Evolutionary conservation across 1,140 invertebrate genomes (phyloP).

Genomic region (Bombus picipes): DNA sequence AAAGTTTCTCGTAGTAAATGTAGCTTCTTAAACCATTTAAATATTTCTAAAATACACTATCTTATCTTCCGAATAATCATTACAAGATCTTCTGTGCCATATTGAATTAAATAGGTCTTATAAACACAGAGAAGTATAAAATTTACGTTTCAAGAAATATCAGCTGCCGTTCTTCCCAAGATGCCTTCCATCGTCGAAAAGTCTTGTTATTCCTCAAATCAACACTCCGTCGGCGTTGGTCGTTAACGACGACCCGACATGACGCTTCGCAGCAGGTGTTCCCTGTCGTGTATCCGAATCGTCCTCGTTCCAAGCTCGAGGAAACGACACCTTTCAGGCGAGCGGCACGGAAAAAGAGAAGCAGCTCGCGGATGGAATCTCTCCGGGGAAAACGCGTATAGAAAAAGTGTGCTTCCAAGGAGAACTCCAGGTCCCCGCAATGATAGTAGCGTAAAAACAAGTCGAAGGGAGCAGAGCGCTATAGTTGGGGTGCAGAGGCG

Average conservation of each 20-base stretch:
- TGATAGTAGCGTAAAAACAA: constrained; percentile 55
- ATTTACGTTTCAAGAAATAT: neutral
- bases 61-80: neutral
- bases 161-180: neutral
- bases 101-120: neutral
- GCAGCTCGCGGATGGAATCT: neutral
- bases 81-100: neutral
- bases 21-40: no score
- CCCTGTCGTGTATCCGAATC: constrained; percentile 12
- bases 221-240: constrained; percentile 14
- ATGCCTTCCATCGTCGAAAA: neutral
- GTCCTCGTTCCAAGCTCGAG: neutral
- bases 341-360: neutral
- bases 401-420: neutral
- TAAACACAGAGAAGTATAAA: neutral
- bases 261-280: constrained; percentile 46
- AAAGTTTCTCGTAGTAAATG: no score
- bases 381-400: neutral
- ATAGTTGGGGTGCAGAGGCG: constrained; percentile 51
- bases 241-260: constrained; percentile 25
- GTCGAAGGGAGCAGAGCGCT: constrained; percentile 11
- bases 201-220: constrained; percentile 15
- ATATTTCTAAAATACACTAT: no score
- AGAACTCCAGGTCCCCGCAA: neutral
- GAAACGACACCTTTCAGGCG: neutral